phyloP scores from a whole-genome alignment of 1,140 invertebrate genomes.

The Oscheius sp. region DNA sequence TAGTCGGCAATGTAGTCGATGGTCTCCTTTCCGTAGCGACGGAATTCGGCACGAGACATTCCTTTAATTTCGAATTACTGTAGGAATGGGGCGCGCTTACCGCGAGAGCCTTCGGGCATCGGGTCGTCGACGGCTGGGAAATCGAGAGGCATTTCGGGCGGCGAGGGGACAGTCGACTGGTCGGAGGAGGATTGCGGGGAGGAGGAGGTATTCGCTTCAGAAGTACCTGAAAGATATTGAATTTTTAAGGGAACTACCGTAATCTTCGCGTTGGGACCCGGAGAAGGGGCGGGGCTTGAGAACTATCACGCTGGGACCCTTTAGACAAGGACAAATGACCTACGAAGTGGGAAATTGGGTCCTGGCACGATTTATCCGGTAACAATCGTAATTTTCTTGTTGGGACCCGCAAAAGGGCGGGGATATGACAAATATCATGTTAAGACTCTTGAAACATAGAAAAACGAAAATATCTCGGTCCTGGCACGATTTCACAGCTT shows the following conservation, averaged over 20 bases:
- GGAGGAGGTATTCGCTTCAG: background rate
- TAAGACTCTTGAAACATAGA: too few species aligned
- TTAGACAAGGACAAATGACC: background rate
- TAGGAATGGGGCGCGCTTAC: background rate
- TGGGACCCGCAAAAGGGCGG: too few species aligned
- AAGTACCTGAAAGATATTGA: background rate
- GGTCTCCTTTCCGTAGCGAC: conserved; percentile 86
- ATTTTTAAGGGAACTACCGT: background rate
- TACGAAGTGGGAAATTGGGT: too few species aligned
- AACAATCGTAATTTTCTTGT: too few species aligned
- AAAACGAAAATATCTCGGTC: background rate
- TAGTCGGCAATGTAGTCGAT: conserved; percentile 96
- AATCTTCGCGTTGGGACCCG: background rate
- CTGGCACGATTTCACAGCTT: background rate
- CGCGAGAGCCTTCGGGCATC: background rate
- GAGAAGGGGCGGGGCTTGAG: background rate
- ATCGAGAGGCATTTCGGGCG: conserved; percentile 15
- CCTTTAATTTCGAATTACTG: background rate
- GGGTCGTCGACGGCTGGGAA: conserved; percentile 10
- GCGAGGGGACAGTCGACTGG: conserved; percentile 10
- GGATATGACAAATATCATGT: too few species aligned
- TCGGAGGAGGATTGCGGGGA: background rate
- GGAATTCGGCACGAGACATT: conserved; percentile 87
- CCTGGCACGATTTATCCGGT: too few species aligned
- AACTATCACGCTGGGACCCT: background rate